Evolutionary conservation across 2,888 invertebrate species (phyloP), one percentile per base, ranked within the genome.

Genomic region (Desoria tigrina): DNA sequence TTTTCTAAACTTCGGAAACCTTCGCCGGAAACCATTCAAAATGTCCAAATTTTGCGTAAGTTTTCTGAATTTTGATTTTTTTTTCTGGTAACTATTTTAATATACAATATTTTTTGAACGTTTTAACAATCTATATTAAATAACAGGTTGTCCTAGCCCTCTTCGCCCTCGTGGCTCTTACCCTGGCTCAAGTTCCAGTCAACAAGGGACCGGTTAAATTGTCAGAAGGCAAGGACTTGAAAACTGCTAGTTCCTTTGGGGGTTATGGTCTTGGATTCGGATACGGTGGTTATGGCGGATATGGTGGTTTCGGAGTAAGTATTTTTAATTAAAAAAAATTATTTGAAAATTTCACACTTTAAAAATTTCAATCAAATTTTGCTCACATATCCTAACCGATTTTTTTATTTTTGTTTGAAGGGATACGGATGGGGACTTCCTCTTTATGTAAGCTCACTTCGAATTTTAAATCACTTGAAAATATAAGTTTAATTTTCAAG

Each of bases 231-330:
- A 14, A 2, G 2, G 56, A 57, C 42, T n/a, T 57, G 9, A 57
- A 57, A 24, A 39, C 56, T 16, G 56, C 37, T 9, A 42, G 42
- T 11, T 39, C 42, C 9, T 57, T 57, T 21, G 26, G 28, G 9
- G 54, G 54, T 6, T 45, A 49, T 7, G 42, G 37, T 49, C 23
- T 24, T 24, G 54, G 63, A 16, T 56, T 56, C n/a, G 56, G 63
- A 16, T 56, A 50, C 9, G 56, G 63, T 21, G 61, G 61, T 2
- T 55, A 28, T 28, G 42, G 58, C 11, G 58, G 59, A n/a, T n/a
- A n/a, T n/a, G n/a, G n/a, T n/a, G n/a, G n/a, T 9, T 50, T 50
- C 32, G 55, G 55, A 3, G 56, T 57, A 57, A 57, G 42, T 39
- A 39, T 57, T n/a, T 6, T 28, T 55, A 28, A 55, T 55, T 23